Percentiles rank a stretch among this genome's conserved stretches.
Evolutionary conservation across 2,797 vertebrate species (phyloP).

Genomic region (Micromesistius poutassou): DNA sequence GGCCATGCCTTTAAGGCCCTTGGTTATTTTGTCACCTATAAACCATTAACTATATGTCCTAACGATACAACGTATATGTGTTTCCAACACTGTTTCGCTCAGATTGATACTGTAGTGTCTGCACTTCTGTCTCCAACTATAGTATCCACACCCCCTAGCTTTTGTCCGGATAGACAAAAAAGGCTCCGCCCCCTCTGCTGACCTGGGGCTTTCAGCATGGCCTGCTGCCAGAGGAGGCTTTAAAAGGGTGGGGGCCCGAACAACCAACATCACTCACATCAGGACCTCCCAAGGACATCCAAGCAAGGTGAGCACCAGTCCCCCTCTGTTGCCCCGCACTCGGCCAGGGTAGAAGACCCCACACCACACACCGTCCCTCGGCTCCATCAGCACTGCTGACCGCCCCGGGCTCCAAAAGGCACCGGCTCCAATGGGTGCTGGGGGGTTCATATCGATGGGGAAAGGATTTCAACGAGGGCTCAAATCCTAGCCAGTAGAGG

Average conservation of each 20-base stretch:
- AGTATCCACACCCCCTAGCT: slow-evolving; percentile 59
- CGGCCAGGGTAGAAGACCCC: slow-evolving; percentile 26
- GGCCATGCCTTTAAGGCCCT: neutral
- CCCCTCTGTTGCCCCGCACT: slow-evolving; percentile 27
- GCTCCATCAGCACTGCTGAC: slow-evolving; percentile 11
- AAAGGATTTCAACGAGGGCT: neutral
- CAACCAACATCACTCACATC: slow-evolving; percentile 68
- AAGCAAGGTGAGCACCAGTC: slow-evolving; percentile 75
- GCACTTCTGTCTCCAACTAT: slow-evolving; percentile 73
- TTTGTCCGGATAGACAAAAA: slow-evolving; percentile 67
- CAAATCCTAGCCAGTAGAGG: neutral
- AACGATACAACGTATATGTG: neutral
- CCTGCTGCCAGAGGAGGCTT: slow-evolving; percentile 83
- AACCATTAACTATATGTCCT: neutral
- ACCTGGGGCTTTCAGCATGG: slow-evolving; percentile 78
- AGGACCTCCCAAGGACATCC: slow-evolving; percentile 73
- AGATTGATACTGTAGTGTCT: slow-evolving; percentile 71
- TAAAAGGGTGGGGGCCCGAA: slow-evolving; percentile 79
- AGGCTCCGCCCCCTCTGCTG: slow-evolving; percentile 79
- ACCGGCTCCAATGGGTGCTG: neutral
- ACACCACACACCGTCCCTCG: slow-evolving; percentile 17
- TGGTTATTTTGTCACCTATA: neutral
- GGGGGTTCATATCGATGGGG: neutral
- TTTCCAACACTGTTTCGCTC: slow-evolving; percentile 10
- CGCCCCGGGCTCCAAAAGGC: neutral